Conservation (phyloP, 1,140 invertebrate genomes). For the Pararge aegeria region DNA sequence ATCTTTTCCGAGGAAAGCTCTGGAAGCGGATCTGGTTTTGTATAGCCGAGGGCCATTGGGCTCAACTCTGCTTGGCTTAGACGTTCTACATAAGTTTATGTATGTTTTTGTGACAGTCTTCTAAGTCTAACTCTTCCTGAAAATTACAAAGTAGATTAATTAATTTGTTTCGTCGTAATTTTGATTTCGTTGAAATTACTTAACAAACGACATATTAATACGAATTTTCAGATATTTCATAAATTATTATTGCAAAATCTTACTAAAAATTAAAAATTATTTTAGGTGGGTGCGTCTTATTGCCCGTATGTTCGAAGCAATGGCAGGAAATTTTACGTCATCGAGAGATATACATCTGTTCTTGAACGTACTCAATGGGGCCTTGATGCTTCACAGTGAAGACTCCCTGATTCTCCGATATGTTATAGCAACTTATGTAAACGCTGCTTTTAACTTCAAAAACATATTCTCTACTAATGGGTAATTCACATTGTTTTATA, state of each 20-base stretch:
- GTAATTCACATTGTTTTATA: slow-evolving; percentile 61
- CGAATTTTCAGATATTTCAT: too few relatives aligned
- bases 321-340: slow-evolving; percentile 99
- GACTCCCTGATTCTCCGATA: slow-evolving; percentile 97
- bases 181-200: too few relatives aligned
- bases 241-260: too few relatives aligned
- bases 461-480: slow-evolving; percentile 99
- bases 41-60: slow-evolving; percentile 95
- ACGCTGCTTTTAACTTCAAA: slow-evolving; percentile 98
- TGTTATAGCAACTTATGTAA: slow-evolving; percentile 98
- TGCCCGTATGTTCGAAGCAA: slow-evolving; percentile 98
- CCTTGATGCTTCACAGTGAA: slow-evolving; percentile 97
- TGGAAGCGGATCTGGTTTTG: slow-evolving; percentile 97
- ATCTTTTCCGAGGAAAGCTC: slow-evolving; percentile 97
- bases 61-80: slow-evolving; percentile 94
- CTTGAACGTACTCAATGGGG: slow-evolving; percentile 98
- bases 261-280: too few relatives aligned
- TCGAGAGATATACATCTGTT: slow-evolving; percentile 98
- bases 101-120: slow-evolving; percentile 39
- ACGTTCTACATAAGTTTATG: slow-evolving; percentile 98
- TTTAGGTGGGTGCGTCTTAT: slow-evolving; percentile 95
- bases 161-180: too few relatives aligned
- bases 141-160: too few relatives aligned
- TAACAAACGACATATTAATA: too few relatives aligned
- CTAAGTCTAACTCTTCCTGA: too few relatives aligned